A percentile compares a stretch with the other conserved stretches of the same genome.
Conservation (phyloP, 2,113 vertebrate genomes). For the Phrynosoma platyrhinos region DNA sequence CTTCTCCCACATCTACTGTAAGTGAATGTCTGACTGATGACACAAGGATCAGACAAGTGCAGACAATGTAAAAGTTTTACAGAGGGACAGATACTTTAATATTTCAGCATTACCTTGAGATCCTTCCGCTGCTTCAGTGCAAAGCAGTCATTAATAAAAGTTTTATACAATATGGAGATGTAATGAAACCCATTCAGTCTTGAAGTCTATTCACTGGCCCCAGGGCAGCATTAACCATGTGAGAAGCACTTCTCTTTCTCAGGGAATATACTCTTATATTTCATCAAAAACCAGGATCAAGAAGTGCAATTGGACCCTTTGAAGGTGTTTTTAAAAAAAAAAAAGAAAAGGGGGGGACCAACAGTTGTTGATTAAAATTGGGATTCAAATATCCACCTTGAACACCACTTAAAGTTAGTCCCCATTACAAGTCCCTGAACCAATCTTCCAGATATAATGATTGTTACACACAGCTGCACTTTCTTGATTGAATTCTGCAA, state of each 20-base stretch:
- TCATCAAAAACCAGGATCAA: constrained; percentile 30
- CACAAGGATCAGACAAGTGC: background rate
- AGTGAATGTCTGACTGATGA: background rate
- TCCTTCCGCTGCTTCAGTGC: constrained; percentile 1
- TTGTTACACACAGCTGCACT: constrained; percentile 37
- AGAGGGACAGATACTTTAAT: background rate
- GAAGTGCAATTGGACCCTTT: background rate
- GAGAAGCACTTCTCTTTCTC: constrained; percentile 11
- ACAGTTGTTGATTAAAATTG: constrained; percentile 43
- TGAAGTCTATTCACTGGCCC: background rate
- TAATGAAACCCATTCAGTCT: constrained; percentile 26
- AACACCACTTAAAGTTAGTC: constrained; percentile 46
- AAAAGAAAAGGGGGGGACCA: background rate
- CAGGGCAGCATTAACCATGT: background rate
- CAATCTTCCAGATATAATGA: constrained; percentile 26
- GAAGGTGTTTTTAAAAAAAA: constrained; percentile 35
- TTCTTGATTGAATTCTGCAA: constrained; percentile 50
- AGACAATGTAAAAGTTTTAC: background rate
- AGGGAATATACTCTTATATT: constrained; percentile 26
- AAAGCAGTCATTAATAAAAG: constrained; percentile 7
- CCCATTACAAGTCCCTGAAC: constrained; percentile 28
- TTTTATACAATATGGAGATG: background rate
- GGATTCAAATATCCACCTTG: constrained; percentile 43
- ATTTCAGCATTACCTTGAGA: constrained; percentile 19
- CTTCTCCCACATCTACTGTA: background rate